A percentile compares a stretch with the other conserved stretches of the same genome.
phyloP scores from a whole-genome alignment of 2,888 invertebrate species.

The Drosophila melanocephala region DNA sequence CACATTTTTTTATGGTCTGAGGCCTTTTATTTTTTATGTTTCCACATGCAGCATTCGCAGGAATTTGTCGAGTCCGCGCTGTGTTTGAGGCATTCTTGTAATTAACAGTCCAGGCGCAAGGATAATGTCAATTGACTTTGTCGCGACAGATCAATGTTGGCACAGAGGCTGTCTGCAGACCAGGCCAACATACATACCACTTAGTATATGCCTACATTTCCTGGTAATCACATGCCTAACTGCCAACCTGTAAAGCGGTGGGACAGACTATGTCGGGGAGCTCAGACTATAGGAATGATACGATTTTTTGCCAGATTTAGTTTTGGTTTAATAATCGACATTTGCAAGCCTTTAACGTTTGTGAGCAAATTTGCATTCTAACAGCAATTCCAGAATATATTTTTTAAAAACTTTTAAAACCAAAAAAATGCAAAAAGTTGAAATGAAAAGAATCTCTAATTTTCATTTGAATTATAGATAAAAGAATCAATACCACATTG shows the following conservation, averaged over 20 bases:
- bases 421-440: not conserved
- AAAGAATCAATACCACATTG: not conserved
- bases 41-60: slow-evolving; percentile 25
- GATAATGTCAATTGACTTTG: slow-evolving; percentile 73
- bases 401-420: not conserved
- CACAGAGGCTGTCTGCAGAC: slow-evolving; percentile 43
- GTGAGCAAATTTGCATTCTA: not conserved
- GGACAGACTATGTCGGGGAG: not conserved
- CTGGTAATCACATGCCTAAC: slow-evolving; percentile 55
- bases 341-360: not conserved
- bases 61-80: slow-evolving; percentile 65
- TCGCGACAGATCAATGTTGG: slow-evolving; percentile 71
- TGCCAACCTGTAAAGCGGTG: not conserved
- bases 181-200: slow-evolving; percentile 13
- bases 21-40: slow-evolving; percentile 47
- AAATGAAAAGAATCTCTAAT: not conserved
- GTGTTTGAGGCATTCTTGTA: slow-evolving; percentile 54
- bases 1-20: slow-evolving; percentile 58
- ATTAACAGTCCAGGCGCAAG: slow-evolving; percentile 67
- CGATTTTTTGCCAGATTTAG: not conserved
- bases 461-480: not conserved
- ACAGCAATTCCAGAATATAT: not conserved
- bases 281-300: not conserved
- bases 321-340: not conserved
- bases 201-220: slow-evolving; percentile 28